Percentiles rank a stretch among this genome's conserved stretches.
These are phyloP conservation scores for Calosoma granatense DNA, from an alignment of 1,140 invertebrate genomes.

Conservation along the genomic window DNA sequence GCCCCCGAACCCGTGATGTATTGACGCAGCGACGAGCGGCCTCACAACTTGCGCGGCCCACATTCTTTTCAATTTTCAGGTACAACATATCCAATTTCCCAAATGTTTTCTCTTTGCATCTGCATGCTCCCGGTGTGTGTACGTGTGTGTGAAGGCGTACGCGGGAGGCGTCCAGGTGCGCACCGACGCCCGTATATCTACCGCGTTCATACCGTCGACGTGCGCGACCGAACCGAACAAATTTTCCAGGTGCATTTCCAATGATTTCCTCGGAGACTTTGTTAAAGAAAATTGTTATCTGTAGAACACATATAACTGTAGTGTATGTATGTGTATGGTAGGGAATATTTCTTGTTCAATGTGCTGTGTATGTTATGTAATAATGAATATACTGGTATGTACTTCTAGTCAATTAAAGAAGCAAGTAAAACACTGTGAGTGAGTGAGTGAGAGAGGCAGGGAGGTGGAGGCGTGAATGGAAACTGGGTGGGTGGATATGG, in stretches of 20 bases:
- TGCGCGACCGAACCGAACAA: background rate
- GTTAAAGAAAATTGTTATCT: too few species aligned
- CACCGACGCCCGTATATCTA: too few species aligned
- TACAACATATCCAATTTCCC: conserved; percentile 19
- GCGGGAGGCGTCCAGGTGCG: too few species aligned
- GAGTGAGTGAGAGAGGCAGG: background rate
- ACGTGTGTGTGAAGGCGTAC: too few species aligned
- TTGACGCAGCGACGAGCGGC: conserved; percentile 20
- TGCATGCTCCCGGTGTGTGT: background rate
- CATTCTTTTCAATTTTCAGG: conserved; percentile 22
- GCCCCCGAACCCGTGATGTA: conserved; percentile 25
- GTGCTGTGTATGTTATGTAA: too few species aligned
- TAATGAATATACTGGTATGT: too few species aligned
- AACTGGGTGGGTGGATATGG: background rate
- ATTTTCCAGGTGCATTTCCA: conserved; percentile 14
- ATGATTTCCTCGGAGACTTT: conserved; percentile 32
- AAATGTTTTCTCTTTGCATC: conserved; percentile 12
- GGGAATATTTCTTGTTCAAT: too few species aligned
- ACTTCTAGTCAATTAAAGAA: too few species aligned
- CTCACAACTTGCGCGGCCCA: background rate
- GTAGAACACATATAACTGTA: too few species aligned
- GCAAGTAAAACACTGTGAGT: too few species aligned
- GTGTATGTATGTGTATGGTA: too few species aligned
- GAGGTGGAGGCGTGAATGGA: background rate
- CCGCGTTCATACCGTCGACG: too few species aligned